Base-by-base conservation (phyloP, 2,888 invertebrate species). In the Isotomurus palustris region DNA sequence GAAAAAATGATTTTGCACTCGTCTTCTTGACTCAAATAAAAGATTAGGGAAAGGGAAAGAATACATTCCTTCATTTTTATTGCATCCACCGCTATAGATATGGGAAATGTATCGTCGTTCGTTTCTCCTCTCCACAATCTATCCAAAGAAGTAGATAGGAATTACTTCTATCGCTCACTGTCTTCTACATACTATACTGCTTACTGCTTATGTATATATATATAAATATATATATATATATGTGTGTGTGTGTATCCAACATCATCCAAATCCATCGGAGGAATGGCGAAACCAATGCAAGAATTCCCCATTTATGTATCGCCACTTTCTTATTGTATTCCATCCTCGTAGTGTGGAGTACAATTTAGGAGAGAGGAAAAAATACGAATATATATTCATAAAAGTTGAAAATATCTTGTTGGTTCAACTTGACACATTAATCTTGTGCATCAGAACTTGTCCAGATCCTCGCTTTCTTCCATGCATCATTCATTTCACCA, bases 401-500 rank as follows among this genome's bases (percentile, higher is more conserved):
- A 64, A 66, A 64, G 48, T 64, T 62, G 60, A 51, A 60, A 62
- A 40, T 62, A 58, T 67, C 60, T n/a, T 62, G 58, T 59, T 58
- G 55, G 48, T 62, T 61, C 59, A 68, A 68, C 64, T 68, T 68
- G 68, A 68, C 68, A 68, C 68, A 66, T 68, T 68, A 68, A 68
- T 68, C 68, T 68, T 68, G 53, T 60, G 58, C 58, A 64, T 66
- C 58, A 61, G 55, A 50, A 58, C 57, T 62, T 56, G 48, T 45
- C 58, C 55, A 57, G 57, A 58, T 50, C 54, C 58, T 54, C 61
- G 58, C 63, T 57, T 62, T 56, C 48, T 59, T 61, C 58, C 55
- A 63, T 63, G 66, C 66, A 66, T 66, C 66, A 66, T 66, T 66
- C 66, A 66, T 66, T 64, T 60, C 62, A 52, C 60, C 45, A 62